Evolutionary conservation across 2,797 vertebrate genomes (phyloP).

Genomic region (Eospalax fontanierii): DNA sequence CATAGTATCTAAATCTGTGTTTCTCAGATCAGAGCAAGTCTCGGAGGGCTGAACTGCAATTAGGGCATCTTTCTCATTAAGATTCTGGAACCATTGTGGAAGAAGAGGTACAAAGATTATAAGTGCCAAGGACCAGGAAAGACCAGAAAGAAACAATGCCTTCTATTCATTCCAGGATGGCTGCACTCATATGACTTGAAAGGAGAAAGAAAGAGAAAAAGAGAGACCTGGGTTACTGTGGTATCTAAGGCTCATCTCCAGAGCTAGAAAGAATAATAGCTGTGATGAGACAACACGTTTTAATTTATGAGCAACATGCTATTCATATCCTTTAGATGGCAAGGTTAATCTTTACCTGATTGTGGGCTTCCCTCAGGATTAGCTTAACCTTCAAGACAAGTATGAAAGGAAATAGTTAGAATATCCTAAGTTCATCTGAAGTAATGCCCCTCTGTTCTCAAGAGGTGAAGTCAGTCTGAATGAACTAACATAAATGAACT

Average conservation of each 20-base stretch:
- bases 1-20: background rate
- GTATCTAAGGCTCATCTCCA: background rate
- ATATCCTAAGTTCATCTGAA: background rate
- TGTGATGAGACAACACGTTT: background rate
- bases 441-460: background rate
- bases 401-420: background rate
- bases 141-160: too few species aligned
- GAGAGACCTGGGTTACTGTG: background rate
- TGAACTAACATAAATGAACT: background rate
- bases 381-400: background rate
- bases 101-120: background rate
- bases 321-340: accelerated
- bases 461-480: background rate
- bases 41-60: too few species aligned
- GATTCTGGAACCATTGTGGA: background rate
- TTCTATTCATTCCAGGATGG: background rate
- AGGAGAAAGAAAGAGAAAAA: background rate
- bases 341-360: accelerated
- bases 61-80: background rate
- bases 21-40: background rate
- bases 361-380: accelerated
- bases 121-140: background rate
- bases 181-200: background rate
- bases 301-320: background rate
- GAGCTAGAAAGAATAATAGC: background rate